These are phyloP conservation scores for Taphrorychus bicolor DNA, from an alignment of 2,888 invertebrate genomes.

Conservation along the genomic window DNA sequence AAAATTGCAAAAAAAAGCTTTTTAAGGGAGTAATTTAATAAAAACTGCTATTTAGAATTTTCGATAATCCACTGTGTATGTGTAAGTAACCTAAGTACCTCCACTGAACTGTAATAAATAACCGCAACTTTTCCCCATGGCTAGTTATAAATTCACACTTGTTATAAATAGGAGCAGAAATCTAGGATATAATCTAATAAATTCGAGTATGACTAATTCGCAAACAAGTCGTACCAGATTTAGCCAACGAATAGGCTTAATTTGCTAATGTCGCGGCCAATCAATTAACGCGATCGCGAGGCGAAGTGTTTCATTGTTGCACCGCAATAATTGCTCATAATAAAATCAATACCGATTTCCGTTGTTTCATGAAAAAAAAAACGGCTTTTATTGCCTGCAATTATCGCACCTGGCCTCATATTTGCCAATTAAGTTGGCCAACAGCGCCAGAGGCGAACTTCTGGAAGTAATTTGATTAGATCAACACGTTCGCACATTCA, in stretches of 20 bases:
- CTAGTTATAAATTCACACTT: not conserved
- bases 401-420: not conserved
- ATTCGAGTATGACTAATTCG: conserved; percentile 1
- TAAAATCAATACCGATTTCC: not conserved
- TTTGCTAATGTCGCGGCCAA: conserved; percentile 8
- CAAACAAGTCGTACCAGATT: conserved; percentile 13
- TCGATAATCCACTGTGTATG: no score
- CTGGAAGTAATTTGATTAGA: conserved; percentile 9
- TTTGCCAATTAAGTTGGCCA: conserved; percentile 6
- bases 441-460: not conserved
- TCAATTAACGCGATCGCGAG: conserved; percentile 11
- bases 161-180: not conserved
- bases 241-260: conserved; percentile 4
- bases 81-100: no score
- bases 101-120: not conserved
- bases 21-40: no score
- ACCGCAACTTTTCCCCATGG: not conserved
- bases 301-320: conserved; percentile 9
- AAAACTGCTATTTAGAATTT: no score
- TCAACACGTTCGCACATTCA: conserved; percentile 7
- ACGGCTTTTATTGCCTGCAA: not conserved
- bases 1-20: no score
- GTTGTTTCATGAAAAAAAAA: not conserved
- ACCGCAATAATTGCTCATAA: conserved; percentile 2
- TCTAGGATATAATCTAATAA: conserved; percentile 4